A percentile compares a stretch with the other conserved stretches of the same genome.
Evolutionary conservation across 35 echinoderm and acorn worm species (phyloP).

Genomic region (Eucidaris tribuloides): DNA sequence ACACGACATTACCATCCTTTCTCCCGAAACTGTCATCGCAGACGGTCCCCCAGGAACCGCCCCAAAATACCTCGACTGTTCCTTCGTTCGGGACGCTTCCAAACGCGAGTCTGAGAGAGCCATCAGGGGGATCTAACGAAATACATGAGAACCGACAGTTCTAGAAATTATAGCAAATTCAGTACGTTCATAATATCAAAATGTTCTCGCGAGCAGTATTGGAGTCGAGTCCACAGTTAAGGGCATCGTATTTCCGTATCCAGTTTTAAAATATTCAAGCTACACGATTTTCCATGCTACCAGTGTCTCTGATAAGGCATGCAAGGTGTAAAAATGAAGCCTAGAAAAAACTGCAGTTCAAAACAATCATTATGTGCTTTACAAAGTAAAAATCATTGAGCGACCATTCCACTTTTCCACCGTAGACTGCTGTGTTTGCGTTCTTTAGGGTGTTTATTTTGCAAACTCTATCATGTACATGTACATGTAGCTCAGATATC

Average conservation of each 20-base stretch:
- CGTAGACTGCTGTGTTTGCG: no score
- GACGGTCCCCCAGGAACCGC: constrained; percentile 3
- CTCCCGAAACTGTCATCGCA: background rate
- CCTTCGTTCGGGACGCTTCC: background rate
- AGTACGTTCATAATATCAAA: background rate
- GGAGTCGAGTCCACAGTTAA: no score
- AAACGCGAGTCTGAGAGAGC: background rate
- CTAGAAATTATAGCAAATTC: background rate
- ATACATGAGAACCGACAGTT: background rate
- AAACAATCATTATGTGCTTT: no score
- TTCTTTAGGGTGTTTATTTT: no score
- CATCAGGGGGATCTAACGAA: background rate
- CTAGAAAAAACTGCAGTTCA: no score
- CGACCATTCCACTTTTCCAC: no score
- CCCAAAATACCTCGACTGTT: background rate
- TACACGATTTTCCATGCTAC: background rate
- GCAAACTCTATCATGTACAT: no score
- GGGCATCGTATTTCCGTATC: background rate
- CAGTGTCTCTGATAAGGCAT: background rate
- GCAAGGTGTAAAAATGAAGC: no score
- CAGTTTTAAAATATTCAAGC: background rate
- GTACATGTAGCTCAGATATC: no score
- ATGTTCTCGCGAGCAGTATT: no score
- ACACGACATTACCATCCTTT: constrained; percentile 5
- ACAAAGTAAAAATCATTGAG: no score